Evolutionary conservation across 1,140 invertebrate species (phyloP).

Genomic region (Vanessa tameamea): DNA sequence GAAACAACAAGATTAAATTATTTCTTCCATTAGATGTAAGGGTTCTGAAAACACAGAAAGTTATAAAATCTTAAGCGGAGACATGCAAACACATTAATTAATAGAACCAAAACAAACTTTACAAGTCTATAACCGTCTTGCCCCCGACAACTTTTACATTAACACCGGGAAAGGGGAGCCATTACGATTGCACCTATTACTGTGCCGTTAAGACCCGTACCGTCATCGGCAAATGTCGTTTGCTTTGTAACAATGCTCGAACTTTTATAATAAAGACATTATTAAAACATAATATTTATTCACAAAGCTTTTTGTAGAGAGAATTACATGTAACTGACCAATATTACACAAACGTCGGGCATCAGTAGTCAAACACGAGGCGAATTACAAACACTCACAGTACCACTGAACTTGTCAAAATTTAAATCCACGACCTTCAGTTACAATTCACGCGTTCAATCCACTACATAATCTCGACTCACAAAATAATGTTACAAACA

Average conservation of each 20-base stretch:
- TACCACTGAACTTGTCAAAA: no score
- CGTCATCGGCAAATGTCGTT: conserved; percentile 37
- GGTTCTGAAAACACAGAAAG: conserved; percentile 15
- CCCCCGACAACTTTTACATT: conserved; percentile 73
- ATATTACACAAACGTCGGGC: no score
- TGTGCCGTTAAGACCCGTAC: conserved; percentile 38
- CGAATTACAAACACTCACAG: no score
- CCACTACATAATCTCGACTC: background rate
- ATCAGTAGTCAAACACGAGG: no score
- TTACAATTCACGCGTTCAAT: no score
- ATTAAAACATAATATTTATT: background rate
- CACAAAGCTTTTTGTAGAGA: background rate
- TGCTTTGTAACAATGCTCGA: conserved; percentile 31
- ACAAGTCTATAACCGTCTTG: conserved; percentile 63
- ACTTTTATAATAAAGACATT: conserved; percentile 36
- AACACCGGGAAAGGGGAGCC: conserved; percentile 59
- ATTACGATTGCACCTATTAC: conserved; percentile 69
- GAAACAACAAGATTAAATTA: conserved; percentile 18
- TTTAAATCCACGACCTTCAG: no score
- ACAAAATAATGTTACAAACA: background rate
- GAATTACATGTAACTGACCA: background rate
- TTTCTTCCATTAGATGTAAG: conserved; percentile 17
- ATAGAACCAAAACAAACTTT: conserved; percentile 73
- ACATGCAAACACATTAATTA: conserved; percentile 77
- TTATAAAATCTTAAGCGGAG: conserved; percentile 60